phyloP scores from a whole-genome alignment of 2,113 vertebrate species.

The Pardalotus punctatus region DNA sequence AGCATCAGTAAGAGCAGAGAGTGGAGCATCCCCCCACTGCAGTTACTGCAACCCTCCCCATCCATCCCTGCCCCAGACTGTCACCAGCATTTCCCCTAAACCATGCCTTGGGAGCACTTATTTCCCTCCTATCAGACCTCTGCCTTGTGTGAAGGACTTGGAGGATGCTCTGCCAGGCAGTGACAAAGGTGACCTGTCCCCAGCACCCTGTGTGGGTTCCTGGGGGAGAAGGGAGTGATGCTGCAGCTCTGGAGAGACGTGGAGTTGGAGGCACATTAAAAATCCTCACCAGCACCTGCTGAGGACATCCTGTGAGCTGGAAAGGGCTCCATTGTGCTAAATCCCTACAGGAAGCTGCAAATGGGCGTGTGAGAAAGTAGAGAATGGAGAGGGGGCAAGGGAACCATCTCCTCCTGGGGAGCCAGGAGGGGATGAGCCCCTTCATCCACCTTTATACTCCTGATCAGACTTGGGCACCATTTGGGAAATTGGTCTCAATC shows the following conservation, averaged over 20 bases:
- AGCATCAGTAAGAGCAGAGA: not conserved
- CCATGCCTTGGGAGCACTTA: no score
- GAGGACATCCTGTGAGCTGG: not conserved
- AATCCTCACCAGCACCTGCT: not conserved
- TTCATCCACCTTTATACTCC: not conserved
- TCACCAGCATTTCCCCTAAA: not conserved
- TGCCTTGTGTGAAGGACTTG: not conserved
- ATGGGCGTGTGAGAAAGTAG: not conserved
- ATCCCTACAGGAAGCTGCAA: not conserved
- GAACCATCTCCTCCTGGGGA: not conserved
- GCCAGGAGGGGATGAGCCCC: rapidly evolving
- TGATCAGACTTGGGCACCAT: rapidly evolving
- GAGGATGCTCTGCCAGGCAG: not conserved
- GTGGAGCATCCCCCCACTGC: not conserved
- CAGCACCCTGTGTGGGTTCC: rapidly evolving
- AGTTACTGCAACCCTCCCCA: not conserved
- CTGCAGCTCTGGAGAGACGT: rapidly evolving
- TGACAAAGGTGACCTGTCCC: not conserved
- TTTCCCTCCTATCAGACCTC: not conserved
- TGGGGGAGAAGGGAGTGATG: not conserved
- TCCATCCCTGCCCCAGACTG: not conserved
- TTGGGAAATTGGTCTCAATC: no score
- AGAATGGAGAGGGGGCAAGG: not conserved
- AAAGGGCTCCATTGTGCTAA: not conserved
- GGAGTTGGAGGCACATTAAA: not conserved